Conservation (phyloP, 64 coral and sea anemone species). For the Pocillopora damicornis region DNA sequence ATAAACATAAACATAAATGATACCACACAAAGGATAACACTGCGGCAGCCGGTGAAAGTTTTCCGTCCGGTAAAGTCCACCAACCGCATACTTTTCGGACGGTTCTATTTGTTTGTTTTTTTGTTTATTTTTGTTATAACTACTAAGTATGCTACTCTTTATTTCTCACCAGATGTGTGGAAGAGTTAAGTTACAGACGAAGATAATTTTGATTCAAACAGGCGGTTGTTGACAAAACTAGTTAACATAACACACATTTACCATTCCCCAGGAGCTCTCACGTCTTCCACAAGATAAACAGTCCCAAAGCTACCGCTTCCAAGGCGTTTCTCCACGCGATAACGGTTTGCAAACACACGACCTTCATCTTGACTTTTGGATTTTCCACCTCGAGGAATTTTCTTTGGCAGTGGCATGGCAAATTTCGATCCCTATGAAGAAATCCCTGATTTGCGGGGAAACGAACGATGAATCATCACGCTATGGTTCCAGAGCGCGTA, state of each 20-base stretch:
- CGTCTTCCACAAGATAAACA: slow-evolving; percentile 91
- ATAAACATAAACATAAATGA: too few relatives aligned
- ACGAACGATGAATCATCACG: background rate
- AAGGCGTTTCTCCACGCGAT: slow-evolving; percentile 66
- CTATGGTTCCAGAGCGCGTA: background rate
- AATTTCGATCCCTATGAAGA: background rate
- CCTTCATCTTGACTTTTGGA: slow-evolving; percentile 63
- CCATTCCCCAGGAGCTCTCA: slow-evolving; percentile 51
- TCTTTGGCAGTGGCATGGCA: slow-evolving; percentile 87
- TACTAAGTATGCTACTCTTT: too few relatives aligned
- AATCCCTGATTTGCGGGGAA: background rate
- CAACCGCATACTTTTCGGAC: too few relatives aligned
- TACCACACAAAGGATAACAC: too few relatives aligned
- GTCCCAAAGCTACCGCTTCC: slow-evolving; percentile 93
- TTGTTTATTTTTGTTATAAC: too few relatives aligned
- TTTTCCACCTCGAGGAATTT: slow-evolving; percentile 70
- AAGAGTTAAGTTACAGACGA: background rate
- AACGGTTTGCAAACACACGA: slow-evolving; percentile 84
- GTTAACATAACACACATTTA: background rate
- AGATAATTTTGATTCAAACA: background rate
- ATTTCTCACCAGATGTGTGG: too few relatives aligned
- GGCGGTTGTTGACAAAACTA: background rate
- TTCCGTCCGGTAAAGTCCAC: too few relatives aligned
- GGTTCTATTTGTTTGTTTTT: too few relatives aligned
- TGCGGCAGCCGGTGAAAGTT: too few relatives aligned